These are phyloP conservation scores for Ctena decussata DNA, from an alignment of 2,888 invertebrate species.

Conservation along the genomic window DNA sequence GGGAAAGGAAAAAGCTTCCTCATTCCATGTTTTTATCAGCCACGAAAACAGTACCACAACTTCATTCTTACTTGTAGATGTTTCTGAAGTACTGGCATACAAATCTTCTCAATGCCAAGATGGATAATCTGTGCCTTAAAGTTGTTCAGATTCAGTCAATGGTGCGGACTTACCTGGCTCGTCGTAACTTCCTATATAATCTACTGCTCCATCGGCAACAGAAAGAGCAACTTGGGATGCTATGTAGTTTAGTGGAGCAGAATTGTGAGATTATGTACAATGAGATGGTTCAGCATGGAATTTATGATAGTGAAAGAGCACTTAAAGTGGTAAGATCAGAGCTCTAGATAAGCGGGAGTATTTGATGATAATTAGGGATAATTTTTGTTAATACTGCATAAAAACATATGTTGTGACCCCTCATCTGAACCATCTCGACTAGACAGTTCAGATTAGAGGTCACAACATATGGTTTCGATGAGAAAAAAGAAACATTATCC, in stretches of 20 bases:
- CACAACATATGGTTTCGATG: no score
- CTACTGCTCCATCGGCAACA: not conserved
- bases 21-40: no score
- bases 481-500: no score
- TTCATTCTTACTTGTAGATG: no score
- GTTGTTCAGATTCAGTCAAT: constrained; percentile 74
- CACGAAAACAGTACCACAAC: no score
- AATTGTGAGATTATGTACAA: not conserved
- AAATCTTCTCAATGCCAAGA: constrained; percentile 75
- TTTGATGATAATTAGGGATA: no score
- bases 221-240: not conserved
- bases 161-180: constrained; percentile 72
- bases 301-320: not conserved
- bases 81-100: constrained; percentile 83
- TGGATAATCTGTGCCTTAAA: constrained; percentile 64
- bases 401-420: no score
- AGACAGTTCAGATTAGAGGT: no score
- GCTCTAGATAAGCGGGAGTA: no score
- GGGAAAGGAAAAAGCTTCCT: no score
- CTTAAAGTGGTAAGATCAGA: not conserved
- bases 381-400: no score
- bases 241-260: not conserved
- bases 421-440: no score
- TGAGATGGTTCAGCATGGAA: not conserved
- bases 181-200: constrained; percentile 36